A percentile compares a stretch with the other conserved stretches of the same genome.
Conservation (phyloP, 2,888 invertebrate genomes). For the Habroteleia sp. region DNA sequence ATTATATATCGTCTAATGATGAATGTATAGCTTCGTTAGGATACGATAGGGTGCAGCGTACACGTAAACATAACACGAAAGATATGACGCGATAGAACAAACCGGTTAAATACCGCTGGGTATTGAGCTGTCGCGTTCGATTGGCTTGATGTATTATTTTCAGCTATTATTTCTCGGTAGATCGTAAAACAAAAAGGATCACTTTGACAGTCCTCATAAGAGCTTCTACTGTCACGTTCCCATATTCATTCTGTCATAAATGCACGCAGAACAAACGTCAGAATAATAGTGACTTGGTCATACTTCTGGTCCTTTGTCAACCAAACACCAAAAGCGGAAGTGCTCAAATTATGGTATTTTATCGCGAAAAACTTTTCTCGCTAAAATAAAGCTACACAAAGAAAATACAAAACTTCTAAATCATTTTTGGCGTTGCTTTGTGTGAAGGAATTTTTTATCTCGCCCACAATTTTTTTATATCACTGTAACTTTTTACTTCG, state of each 20-base stretch:
- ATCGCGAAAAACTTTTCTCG: too few species aligned
- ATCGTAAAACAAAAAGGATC: conserved; percentile 27
- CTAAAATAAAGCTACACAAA: too few species aligned
- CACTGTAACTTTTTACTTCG: too few species aligned
- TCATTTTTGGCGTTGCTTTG: too few species aligned
- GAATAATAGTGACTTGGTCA: conserved; percentile 33
- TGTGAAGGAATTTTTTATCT: too few species aligned
- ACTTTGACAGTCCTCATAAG: conserved; percentile 27
- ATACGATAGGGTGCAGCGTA: conserved; percentile 28
- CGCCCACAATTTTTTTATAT: too few species aligned
- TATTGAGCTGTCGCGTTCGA: conserved; percentile 72
- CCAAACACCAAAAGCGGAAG: neutral
- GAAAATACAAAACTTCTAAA: too few species aligned
- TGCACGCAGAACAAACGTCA: conserved; percentile 21
- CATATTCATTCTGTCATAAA: conserved; percentile 8
- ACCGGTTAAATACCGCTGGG: conserved; percentile 58
- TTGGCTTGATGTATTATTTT: conserved; percentile 74
- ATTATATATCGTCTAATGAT: conserved; percentile 56
- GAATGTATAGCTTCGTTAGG: conserved; percentile 55
- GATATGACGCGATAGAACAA: conserved; percentile 34
- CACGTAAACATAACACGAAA: conserved; percentile 46
- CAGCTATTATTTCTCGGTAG: conserved; percentile 65
- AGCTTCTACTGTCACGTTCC: conserved; percentile 5
- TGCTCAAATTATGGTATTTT: conserved; percentile 2
- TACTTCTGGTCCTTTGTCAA: conserved; percentile 7